Base-by-base conservation (phyloP, 2,888 invertebrate genomes). In the Augiades crinisus region DNA sequence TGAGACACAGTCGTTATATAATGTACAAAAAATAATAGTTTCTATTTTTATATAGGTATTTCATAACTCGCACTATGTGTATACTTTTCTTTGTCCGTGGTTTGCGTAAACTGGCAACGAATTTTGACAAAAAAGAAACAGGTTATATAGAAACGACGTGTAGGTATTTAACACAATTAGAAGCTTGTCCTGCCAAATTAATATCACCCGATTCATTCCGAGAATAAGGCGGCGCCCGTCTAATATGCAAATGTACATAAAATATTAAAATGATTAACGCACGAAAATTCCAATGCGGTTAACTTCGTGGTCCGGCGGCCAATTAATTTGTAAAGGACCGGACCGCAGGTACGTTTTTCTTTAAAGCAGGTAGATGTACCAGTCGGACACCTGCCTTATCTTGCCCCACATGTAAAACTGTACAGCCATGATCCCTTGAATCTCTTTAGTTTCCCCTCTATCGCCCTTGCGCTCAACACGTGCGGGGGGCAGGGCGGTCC, bases 301-400 rank as follows among this genome's bases (percentile, higher is more conserved):
- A 30, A 30, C 34, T 33, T 19, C 24, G 36, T 27, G 17, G 51
- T 67, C 57, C 66, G 65, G 69, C 65, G 64, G 76, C 75, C 78
- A 79, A 82, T 82, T 78, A 44, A 81, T 81, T 76, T 76, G 62
- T 67, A 70, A n/a, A 70, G 72, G 68, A 71, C 73, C 75, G 77
- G 72, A 71, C 72, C 70, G 72, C 83, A 83, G 86, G 84, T 85
- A 81, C 68, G 67, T 72, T 74, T 71, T 71, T 67, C 19, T 44
- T 65, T 65, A 47, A 68, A 68, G 78, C 87, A 87, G 88, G 88
- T 87, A 87, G 49, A 49, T 24, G 31, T 21, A 30, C 31, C 30
- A 38, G 75, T 72, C 59, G 68, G 70, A 74, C 86, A 86, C 83
- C 84, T 86, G 86, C 49, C 27, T 27, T 34, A 22, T 24, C 36